Evolutionary conservation across 2,888 invertebrate genomes (phyloP), one percentile per base, ranked within the genome.

Genomic region (Lasius platythorax): DNA sequence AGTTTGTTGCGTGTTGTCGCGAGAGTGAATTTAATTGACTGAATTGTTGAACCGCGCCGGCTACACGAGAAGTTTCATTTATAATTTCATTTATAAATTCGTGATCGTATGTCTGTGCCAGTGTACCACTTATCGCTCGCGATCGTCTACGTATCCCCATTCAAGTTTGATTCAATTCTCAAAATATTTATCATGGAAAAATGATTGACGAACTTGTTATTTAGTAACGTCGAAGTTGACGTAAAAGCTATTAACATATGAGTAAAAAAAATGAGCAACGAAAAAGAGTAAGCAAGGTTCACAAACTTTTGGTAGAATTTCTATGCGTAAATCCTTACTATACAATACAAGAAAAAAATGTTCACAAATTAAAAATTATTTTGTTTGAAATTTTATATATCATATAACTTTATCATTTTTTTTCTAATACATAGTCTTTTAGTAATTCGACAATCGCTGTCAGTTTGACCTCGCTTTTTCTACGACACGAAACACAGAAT

Each of bases 1-100:
- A 23, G 15, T 72, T 43, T 15, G 53, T 28, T 78, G 70, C 76
- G 50, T 50, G 15, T 79, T 66, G 66, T 79, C 50, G 84, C 58
- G 68, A 87, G 67, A 90, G 53, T 90, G 89, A 88, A 87, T 88
- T 89, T 90, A 89, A 89, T 89, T 84, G 90, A 85, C 85, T 89
- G 88, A 85, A 85, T 79, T 87, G 82, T 76, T 79, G 85, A 89
- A 83, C 43, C 88, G 66, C 72, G 72, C 61, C 67, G 61, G 70
- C 82, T 83, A 63, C 72, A 86, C 58, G 61, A 58, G 58, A 33
- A 78, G 61, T 64, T 82, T 63, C 9, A 18, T 50, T 73, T 40
- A 63, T 58, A 33, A 58, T 64, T 82, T 63, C 8, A 18, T 50
- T 73, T 40, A 63, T 58, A 33, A 58, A 40, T 63, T 81, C 18